Evolutionary conservation across 2,888 invertebrate species (phyloP).

Genomic region (Drosophila formosana): DNA sequence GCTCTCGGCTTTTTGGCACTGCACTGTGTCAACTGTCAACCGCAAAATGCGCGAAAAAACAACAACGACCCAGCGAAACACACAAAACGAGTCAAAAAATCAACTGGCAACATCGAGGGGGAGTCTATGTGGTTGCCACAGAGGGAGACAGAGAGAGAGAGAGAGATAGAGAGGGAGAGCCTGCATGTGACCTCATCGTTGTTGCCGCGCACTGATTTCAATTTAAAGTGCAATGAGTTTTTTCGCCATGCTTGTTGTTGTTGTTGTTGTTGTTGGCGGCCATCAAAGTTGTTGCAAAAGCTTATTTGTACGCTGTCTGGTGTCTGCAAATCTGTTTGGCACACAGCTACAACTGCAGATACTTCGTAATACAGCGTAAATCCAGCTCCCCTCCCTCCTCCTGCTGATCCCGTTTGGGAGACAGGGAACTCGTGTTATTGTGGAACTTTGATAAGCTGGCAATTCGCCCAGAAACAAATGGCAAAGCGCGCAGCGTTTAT

Average conservation of each 20-base stretch:
- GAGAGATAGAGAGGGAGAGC: background rate
- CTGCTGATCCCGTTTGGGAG: background rate
- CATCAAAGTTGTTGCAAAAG: constrained; percentile 59
- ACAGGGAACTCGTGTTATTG: constrained; percentile 37
- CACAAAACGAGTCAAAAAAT: constrained; percentile 48
- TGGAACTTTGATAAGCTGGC: constrained; percentile 50
- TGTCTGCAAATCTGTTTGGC: constrained; percentile 70
- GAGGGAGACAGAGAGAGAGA: background rate
- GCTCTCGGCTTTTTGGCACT: constrained; percentile 31
- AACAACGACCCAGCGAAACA: constrained; percentile 6
- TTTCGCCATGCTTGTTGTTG: constrained; percentile 20
- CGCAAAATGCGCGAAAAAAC: constrained; percentile 70
- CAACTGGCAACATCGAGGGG: constrained; percentile 29
- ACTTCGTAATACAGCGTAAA: background rate
- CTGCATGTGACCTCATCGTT: constrained; percentile 51
- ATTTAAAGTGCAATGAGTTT: constrained; percentile 69
- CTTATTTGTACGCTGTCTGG: constrained; percentile 66
- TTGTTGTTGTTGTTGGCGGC: constrained; percentile 13
- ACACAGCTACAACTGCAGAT: constrained; percentile 40
- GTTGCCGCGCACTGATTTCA: constrained; percentile 64
- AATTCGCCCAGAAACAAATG: constrained; percentile 28
- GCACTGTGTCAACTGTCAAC: constrained; percentile 76
- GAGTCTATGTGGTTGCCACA: constrained; percentile 1
- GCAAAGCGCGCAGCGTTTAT: constrained; percentile 45
- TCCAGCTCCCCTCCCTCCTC: background rate